These are phyloP conservation scores for Eubucco bourcierii DNA, from an alignment of 2,113 vertebrate species.

Conservation along the genomic window DNA sequence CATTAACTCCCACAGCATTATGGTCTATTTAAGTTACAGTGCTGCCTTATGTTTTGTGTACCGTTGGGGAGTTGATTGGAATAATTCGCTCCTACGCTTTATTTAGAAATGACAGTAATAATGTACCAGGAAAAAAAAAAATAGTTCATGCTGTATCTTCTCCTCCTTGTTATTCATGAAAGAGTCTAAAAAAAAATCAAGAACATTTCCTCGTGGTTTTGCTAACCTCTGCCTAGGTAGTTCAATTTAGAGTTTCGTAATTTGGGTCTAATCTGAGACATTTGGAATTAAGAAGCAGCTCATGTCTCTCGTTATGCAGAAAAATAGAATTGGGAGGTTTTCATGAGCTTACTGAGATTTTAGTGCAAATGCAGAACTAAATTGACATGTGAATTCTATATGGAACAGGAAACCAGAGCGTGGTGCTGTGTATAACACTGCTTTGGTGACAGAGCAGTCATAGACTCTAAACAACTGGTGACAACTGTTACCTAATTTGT, in stretches of 20 bases:
- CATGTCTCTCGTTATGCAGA: background rate
- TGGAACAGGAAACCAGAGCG: background rate
- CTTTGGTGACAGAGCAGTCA: background rate
- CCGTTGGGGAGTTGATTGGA: constrained; percentile 31
- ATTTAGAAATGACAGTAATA: constrained; percentile 50
- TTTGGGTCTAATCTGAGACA: background rate
- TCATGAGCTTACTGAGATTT: background rate
- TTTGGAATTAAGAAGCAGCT: background rate
- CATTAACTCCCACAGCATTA: constrained; percentile 60
- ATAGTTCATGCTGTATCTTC: background rate
- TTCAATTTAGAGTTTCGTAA: constrained; percentile 1
- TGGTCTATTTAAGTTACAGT: constrained; percentile 57
- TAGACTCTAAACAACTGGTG: background rate
- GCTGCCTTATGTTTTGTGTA: constrained; percentile 64
- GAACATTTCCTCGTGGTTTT: background rate
- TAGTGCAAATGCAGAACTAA: background rate
- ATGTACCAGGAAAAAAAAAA: background rate
- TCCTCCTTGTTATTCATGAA: background rate
- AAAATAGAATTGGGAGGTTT: background rate
- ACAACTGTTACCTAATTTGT: background rate
- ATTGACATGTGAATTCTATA: background rate
- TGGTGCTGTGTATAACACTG: background rate
- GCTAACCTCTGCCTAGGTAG: background rate
- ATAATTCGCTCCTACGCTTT: constrained; percentile 52
- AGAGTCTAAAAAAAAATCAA: constrained; percentile 1